Percentiles rank a stretch among this genome's conserved stretches.
Conservation (phyloP, 2,888 invertebrate species). For the Hemicrepidius hirtus region DNA sequence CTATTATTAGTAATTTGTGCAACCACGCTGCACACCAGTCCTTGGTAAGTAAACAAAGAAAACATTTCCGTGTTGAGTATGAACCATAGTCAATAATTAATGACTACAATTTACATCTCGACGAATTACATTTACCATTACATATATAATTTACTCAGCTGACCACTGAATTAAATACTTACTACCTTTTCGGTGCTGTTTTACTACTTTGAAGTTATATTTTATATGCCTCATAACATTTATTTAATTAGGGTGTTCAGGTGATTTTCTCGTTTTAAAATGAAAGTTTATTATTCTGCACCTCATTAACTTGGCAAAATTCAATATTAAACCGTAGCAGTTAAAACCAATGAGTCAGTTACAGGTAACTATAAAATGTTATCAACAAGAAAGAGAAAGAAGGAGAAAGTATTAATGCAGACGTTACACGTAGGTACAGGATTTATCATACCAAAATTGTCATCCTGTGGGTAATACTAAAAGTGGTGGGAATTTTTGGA, state of each 20-base stretch:
- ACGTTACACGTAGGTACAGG: no score
- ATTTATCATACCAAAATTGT: no score
- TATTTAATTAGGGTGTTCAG: conserved; percentile 29
- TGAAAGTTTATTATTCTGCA: conserved; percentile 27
- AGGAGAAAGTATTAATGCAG: no score
- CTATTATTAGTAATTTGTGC: conserved; percentile 34
- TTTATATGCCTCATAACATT: conserved; percentile 27
- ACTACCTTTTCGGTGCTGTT: conserved; percentile 19
- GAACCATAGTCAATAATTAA: conserved; percentile 32
- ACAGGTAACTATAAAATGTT: not conserved
- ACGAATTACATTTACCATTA: conserved; percentile 23
- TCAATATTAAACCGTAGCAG: conserved; percentile 3
- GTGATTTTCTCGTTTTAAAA: conserved; percentile 14
- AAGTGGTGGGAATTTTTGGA: no score
- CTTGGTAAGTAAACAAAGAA: conserved; percentile 34
- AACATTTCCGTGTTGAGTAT: conserved; percentile 33
- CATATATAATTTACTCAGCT: not conserved
- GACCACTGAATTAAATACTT: conserved; percentile 21
- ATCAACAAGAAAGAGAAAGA: no score
- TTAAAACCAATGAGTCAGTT: conserved; percentile 4
- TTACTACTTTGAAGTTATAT: conserved; percentile 10
- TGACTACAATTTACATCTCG: conserved; percentile 24
- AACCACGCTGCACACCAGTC: conserved; percentile 33
- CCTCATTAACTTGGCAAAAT: conserved; percentile 23
- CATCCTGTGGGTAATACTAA: no score